Base-by-base conservation (phyloP, 2,113 vertebrate species). In the Lagopus muta region DNA sequence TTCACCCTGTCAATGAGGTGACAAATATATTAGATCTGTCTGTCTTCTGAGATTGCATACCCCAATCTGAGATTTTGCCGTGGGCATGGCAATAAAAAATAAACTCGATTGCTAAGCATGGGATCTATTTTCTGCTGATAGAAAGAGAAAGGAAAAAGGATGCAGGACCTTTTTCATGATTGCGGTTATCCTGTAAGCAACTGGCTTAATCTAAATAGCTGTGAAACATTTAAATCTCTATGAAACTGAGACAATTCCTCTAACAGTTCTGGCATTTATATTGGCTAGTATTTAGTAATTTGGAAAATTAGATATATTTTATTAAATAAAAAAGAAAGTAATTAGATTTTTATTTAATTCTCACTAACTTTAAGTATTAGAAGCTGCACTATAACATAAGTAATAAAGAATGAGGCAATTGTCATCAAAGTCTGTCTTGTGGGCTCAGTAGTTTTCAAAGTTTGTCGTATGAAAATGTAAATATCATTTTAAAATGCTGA, bases 1-100 rank as follows among this genome's bases (percentile, higher is more conserved):
- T 91, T 74, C 38, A 80, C 66, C 70, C 64, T 92, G 96, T 97
- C 93, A 96, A 95, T 50, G 88, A 93, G 78, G 84, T 97, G 96
- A 98, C 95, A 98, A 97, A 97, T 97, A 97, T 97, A 98, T 98
- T 98, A 97, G 97, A 97, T 95, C 96, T 97, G 97, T 95, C 96
- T 88, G 88, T 97, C 97, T 94, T 97, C 79, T 92, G 94, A 96
- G 96, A 96, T 97, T 81, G 88, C 13, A 36, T 96, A 95, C 93
- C 94, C 95, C 94, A 97, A 93, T 86, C 91, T 97, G 96, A 98
- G 96, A 97, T 92, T 97, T 95, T 95, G 95, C 96, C 94, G 92
- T 96, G 80, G 77, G 90, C 92, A 86, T 48, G 92, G 87, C 83
- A 97, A 97, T 97, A 95, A 97, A 96, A 97, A 95, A 91, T 94